These are phyloP conservation scores for Enteromius afrohamiltoni DNA, from an alignment of 2,797 vertebrate species.

Conservation along the genomic window DNA sequence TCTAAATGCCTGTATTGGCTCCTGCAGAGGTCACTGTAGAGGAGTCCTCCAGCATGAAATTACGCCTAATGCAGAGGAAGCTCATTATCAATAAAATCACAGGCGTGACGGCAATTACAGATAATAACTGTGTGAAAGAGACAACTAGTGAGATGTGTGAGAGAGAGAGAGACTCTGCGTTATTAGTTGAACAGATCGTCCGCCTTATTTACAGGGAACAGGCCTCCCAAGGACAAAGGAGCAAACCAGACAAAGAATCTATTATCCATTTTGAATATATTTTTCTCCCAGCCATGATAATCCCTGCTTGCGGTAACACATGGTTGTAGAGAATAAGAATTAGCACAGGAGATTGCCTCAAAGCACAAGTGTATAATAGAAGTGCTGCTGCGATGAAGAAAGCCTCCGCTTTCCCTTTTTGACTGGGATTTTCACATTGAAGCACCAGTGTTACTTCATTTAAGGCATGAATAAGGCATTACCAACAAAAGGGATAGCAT, in stretches of 20 bases:
- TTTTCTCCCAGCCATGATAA: conserved; percentile 68
- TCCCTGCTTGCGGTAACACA: conserved; percentile 59
- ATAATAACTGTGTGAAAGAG: conserved; percentile 79
- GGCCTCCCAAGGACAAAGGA: conserved; percentile 77
- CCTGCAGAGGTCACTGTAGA: conserved; percentile 74
- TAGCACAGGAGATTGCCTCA: conserved; percentile 56
- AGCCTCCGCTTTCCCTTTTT: conserved; percentile 54
- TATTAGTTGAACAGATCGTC: conserved; percentile 67
- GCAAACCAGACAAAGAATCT: conserved; percentile 75
- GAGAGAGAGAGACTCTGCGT: conserved; percentile 50
- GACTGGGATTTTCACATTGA: conserved; percentile 63
- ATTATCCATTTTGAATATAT: conserved; percentile 66
- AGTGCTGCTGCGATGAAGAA: conserved; percentile 60
- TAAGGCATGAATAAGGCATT: conserved; percentile 62
- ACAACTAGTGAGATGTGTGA: conserved; percentile 68
- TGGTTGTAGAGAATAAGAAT: conserved; percentile 57
- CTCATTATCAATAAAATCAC: conserved; percentile 85
- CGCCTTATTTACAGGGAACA: conserved; percentile 71
- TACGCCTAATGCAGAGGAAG: conserved; percentile 78
- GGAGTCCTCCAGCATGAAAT: conserved; percentile 79
- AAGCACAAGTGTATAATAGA: conserved; percentile 64
- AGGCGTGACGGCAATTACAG: conserved; percentile 80
- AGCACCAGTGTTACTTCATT: conserved; percentile 66
- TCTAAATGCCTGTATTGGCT: conserved; percentile 76
- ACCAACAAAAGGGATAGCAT: conserved; percentile 61